phyloP scores from a whole-genome alignment of 2,888 invertebrate genomes.

The Ariolimax columbianus region DNA sequence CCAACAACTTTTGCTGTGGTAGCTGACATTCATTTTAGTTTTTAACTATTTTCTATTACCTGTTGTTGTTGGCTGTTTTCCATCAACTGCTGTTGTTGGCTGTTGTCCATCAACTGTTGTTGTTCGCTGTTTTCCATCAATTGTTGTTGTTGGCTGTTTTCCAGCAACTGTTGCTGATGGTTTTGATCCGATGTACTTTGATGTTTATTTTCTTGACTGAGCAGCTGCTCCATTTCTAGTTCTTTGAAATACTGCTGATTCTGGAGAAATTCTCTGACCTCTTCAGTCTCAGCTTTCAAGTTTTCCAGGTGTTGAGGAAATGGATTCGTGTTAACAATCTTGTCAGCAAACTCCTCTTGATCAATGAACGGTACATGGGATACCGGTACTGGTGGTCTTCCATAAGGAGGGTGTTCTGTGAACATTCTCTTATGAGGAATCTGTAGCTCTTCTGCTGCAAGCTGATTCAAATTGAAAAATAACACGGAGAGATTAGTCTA shows the following conservation, averaged over 20 bases:
- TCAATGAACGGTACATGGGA: conserved; percentile 49
- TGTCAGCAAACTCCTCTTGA: conserved; percentile 51
- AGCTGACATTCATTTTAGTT: neutral
- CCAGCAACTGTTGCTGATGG: neutral
- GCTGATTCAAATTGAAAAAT: conserved; percentile 48
- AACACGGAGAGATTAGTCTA: neutral
- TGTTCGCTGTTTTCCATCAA: neutral
- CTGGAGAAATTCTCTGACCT: conserved; percentile 23
- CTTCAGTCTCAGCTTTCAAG: conserved; percentile 32
- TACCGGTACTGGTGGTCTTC: conserved; percentile 50
- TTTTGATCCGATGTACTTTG: neutral
- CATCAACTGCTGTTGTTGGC: neutral
- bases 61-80: neutral
- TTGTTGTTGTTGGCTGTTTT: neutral
- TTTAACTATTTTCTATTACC: neutral
- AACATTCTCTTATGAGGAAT: conserved; percentile 69
- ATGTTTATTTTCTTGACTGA: neutral
- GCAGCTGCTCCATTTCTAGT: neutral
- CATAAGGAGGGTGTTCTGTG: conserved; percentile 65
- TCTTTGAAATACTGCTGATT: conserved; percentile 38
- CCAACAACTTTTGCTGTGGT: neutral
- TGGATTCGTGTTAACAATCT: conserved; percentile 49
- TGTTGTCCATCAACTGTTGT: neutral
- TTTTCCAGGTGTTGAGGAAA: conserved; percentile 41
- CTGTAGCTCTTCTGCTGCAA: conserved; percentile 66